phyloP scores from a whole-genome alignment of 2,113 vertebrate species.

The Forbesichthys papilliferus region DNA sequence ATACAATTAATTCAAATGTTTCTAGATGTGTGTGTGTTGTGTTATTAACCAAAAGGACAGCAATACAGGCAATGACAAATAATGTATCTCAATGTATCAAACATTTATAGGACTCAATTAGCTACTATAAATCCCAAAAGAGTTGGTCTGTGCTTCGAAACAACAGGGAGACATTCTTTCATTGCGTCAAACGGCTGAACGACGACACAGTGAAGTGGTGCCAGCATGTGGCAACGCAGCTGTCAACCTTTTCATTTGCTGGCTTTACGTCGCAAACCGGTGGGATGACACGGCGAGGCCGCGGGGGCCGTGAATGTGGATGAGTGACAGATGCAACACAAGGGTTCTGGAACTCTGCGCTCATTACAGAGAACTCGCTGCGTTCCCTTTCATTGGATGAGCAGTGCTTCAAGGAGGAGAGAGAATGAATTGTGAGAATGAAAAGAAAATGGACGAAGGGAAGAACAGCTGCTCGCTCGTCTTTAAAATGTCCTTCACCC shows the following conservation, averaged over 20 bases:
- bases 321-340: slow-evolving; percentile 53
- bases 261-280: slow-evolving; percentile 37
- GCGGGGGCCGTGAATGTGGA: slow-evolving; percentile 27
- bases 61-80: too few species aligned
- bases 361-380: slow-evolving; percentile 42
- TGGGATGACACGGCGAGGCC: not conserved
- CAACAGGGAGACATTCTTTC: slow-evolving; percentile 30
- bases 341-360: slow-evolving; percentile 49
- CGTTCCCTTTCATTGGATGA: slow-evolving; percentile 45
- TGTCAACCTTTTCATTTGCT: slow-evolving; percentile 43
- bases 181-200: slow-evolving; percentile 60
- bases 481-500: slow-evolving; percentile 31
- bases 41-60: too few species aligned
- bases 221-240: slow-evolving; percentile 49
- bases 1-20: too few species aligned
- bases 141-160: slow-evolving; percentile 35
- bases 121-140: not conserved
- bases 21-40: too few species aligned
- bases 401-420: slow-evolving; percentile 41
- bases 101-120: too few species aligned
- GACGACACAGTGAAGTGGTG: slow-evolving; percentile 60
- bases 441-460: slow-evolving; percentile 47
- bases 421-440: slow-evolving; percentile 12
- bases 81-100: too few species aligned
- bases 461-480: slow-evolving; percentile 57